A percentile compares a stretch with the other conserved stretches of the same genome.
Evolutionary conservation across 2,113 vertebrate genomes (phyloP).

Genomic region (Gymnogyps californianus): DNA sequence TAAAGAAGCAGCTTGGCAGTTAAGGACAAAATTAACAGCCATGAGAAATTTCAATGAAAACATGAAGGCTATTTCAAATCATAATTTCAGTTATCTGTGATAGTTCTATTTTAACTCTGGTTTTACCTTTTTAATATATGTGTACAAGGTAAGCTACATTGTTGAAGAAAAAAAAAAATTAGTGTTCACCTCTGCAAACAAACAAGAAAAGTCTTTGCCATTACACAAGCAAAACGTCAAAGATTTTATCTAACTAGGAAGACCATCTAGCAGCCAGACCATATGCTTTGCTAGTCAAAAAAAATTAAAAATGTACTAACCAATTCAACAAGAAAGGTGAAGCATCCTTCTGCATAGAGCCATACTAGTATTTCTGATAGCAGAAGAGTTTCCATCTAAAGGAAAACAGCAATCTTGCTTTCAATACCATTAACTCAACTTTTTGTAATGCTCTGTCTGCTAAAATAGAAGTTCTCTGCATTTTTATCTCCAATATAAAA

Average conservation of each 20-base stretch:
- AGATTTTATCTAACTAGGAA: neutral
- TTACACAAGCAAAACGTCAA: neutral
- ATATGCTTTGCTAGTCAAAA: neutral
- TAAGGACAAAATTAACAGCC: neutral
- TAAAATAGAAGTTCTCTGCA: neutral
- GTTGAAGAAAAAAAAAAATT: neutral
- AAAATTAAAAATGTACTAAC: neutral
- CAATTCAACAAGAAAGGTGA: neutral
- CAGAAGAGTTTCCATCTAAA: neutral
- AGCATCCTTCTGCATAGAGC: neutral
- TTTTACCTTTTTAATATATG: neutral
- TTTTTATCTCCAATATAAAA: neutral
- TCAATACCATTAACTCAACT: neutral
- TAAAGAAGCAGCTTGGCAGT: neutral
- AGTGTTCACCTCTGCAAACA: neutral
- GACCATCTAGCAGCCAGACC: neutral
- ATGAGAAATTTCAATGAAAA: neutral
- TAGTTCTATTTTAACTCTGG: neutral
- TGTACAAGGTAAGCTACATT: neutral
- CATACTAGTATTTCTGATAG: neutral
- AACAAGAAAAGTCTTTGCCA: neutral
- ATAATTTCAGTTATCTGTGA: neutral
- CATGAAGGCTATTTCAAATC: neutral
- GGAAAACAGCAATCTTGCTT: neutral
- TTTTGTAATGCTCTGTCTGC: neutral